Evolutionary conservation across 2,113 vertebrate species (phyloP), one percentile per base, ranked within the genome.

Genomic region (Potamarius usumacintae): DNA sequence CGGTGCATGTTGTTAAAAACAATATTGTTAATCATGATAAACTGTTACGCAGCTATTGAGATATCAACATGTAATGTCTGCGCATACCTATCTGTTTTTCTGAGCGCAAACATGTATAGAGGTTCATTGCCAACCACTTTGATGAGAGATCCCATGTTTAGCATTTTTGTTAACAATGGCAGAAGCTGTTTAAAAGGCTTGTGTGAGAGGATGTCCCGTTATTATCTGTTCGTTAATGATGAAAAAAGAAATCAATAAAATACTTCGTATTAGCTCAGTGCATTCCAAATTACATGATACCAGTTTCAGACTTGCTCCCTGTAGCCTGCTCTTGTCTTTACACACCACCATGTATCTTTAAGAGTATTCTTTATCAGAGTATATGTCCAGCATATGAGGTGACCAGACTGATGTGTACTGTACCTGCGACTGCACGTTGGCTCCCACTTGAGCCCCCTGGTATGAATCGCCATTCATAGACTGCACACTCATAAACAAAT

Each of bases 341-440:
- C 30, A 81, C 57, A 81, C 79, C 79, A 60, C 55, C 27, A 57
- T 79, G 53, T 79, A 30, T 57, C n/a, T 34, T 58, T 58, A 62
- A 42, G 34, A 25, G 79, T 42, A 62, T 42, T 60, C 6, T 22
- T 62, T 57, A 62, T 82, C 25, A 22, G 18, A 84, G 15, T 30
- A 60, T 52, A 79, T 67, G n/a, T 79, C 52, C 79, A 82, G 79
- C 79, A 25, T 34, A 48, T 62, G 34, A 22, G 27, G 55, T 74
- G 67, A 82, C 52, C 79, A 72, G 55, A 60, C 69, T 84, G 30
- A 48, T 88, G 84, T 58, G 94, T 94, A 95, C 96, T 96, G 95
- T 98, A 99, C 98, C 98, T 99, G 98, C 95, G 98, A 99, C 96
- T 99, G 98, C 94, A 99, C 97, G 96, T 99, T 99, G 97, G 98